Percentiles rank a stretch among this genome's conserved stretches.
Conservation (phyloP, 2,113 vertebrate species). For the Talpa occidentalis region DNA sequence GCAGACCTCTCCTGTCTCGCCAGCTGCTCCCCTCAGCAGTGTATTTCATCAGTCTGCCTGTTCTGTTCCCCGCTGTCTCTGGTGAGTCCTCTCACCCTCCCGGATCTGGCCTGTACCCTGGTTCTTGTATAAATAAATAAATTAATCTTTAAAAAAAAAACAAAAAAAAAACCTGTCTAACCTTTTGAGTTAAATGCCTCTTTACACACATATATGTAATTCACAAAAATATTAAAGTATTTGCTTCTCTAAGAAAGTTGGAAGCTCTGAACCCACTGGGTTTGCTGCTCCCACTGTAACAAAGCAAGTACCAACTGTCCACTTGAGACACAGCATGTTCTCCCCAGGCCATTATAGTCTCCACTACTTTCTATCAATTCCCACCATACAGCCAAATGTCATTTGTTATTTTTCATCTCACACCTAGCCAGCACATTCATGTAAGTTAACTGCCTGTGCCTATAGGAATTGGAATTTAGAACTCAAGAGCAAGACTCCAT, state of each 20-base stretch:
- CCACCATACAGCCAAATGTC: background rate
- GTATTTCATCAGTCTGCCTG: too few species aligned
- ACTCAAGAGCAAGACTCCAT: background rate
- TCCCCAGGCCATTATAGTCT: background rate
- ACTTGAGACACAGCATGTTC: fast-evolving
- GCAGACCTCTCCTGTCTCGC: too few species aligned
- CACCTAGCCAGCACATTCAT: background rate
- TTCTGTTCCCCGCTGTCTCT: too few species aligned
- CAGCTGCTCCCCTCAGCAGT: too few species aligned
- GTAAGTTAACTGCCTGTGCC: background rate
- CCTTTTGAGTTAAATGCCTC: background rate
- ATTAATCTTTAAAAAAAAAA: too few species aligned
- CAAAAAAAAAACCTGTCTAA: background rate
- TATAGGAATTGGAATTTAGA: background rate
- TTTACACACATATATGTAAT: background rate
- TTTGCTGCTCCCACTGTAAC: background rate
- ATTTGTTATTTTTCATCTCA: background rate
- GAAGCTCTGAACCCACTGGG: background rate
- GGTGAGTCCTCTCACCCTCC: too few species aligned
- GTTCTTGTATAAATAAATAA: too few species aligned
- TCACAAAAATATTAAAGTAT: background rate
- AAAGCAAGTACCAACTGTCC: background rate
- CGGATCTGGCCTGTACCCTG: too few species aligned
- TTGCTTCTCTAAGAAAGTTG: background rate
- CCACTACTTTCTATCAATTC: background rate